These are phyloP conservation scores for Pandemis cinnamomeana DNA, from an alignment of 2,888 invertebrate species.

Conservation along the genomic window DNA sequence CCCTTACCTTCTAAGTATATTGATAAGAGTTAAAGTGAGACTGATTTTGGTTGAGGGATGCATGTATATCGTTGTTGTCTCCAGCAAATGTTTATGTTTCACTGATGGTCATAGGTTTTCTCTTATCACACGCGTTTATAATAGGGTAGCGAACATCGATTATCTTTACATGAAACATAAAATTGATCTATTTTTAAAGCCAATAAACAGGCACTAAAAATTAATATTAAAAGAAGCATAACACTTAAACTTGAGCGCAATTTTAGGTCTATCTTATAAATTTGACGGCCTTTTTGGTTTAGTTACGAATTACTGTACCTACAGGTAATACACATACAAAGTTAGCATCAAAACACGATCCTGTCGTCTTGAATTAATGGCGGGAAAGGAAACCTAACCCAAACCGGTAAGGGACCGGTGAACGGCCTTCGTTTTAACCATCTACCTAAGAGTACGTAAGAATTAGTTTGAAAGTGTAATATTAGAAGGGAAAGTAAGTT, in stretches of 20 bases:
- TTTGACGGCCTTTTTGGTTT: not conserved
- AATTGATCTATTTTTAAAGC: not conserved
- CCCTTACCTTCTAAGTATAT: too few relatives aligned
- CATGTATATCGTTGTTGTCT: too few relatives aligned
- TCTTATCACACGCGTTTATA: too few relatives aligned
- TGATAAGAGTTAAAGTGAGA: too few relatives aligned
- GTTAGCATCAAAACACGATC: slow-evolving; percentile 16
- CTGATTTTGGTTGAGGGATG: too few relatives aligned
- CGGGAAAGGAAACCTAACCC: slow-evolving; percentile 30
- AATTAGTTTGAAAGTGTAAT: slow-evolving; percentile 39
- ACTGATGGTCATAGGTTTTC: too few relatives aligned
- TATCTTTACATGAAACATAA: not conserved
- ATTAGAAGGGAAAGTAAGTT: slow-evolving; percentile 37
- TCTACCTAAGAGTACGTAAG: slow-evolving; percentile 17
- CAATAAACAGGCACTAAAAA: not conserved
- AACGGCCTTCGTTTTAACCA: slow-evolving; percentile 36
- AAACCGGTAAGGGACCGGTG: slow-evolving; percentile 36
- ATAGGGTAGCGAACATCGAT: not conserved
- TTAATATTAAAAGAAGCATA: not conserved
- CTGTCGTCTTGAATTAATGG: slow-evolving; percentile 36
- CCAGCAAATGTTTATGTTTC: too few relatives aligned
- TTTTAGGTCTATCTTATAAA: not conserved
- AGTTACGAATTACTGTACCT: not conserved
- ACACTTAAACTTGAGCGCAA: not conserved
- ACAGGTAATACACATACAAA: slow-evolving; percentile 4